A percentile compares a stretch with the other conserved stretches of the same genome.
phyloP scores from a whole-genome alignment of 2,797 vertebrate species.

The Myripristis jacobus region DNA sequence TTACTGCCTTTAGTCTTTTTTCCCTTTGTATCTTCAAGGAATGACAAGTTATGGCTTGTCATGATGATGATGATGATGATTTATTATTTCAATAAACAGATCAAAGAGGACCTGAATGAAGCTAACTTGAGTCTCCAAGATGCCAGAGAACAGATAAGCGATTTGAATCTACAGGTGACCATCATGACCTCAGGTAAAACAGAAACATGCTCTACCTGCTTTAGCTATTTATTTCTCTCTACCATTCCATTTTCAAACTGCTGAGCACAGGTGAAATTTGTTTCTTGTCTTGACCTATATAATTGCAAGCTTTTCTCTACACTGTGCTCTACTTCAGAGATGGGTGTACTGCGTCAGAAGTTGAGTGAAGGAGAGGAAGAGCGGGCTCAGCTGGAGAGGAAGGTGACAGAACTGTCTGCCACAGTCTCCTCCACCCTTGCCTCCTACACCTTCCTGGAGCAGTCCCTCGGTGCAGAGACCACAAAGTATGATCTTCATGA shows the following conservation, averaged over 20 bases:
- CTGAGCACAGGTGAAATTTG: neutral
- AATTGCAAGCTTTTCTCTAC: neutral
- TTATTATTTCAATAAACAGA: slow-evolving; percentile 55
- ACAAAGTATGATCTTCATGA: slow-evolving; percentile 69
- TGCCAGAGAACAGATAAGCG: slow-evolving; percentile 76
- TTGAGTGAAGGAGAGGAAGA: slow-evolving; percentile 77
- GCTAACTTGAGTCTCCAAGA: slow-evolving; percentile 64
- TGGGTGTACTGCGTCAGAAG: slow-evolving; percentile 81
- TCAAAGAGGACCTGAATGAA: slow-evolving; percentile 73
- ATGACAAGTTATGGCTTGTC: neutral
- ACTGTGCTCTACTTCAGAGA: slow-evolving; percentile 67
- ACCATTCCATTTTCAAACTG: neutral
- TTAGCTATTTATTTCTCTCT: neutral
- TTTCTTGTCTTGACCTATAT: neutral
- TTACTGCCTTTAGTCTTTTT: neutral
- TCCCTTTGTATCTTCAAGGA: neutral
- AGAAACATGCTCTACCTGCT: neutral
- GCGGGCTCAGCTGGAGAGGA: slow-evolving; percentile 73
- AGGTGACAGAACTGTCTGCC: slow-evolving; percentile 81
- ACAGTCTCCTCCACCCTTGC: slow-evolving; percentile 81
- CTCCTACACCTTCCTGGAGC: slow-evolving; percentile 83
- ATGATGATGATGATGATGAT: neutral
- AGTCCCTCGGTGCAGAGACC: slow-evolving; percentile 77
- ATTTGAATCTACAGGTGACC: slow-evolving; percentile 82
- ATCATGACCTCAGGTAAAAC: slow-evolving; percentile 83